phyloP scores from a whole-genome alignment of 2,797 vertebrate species.

The Argentina silus region DNA sequence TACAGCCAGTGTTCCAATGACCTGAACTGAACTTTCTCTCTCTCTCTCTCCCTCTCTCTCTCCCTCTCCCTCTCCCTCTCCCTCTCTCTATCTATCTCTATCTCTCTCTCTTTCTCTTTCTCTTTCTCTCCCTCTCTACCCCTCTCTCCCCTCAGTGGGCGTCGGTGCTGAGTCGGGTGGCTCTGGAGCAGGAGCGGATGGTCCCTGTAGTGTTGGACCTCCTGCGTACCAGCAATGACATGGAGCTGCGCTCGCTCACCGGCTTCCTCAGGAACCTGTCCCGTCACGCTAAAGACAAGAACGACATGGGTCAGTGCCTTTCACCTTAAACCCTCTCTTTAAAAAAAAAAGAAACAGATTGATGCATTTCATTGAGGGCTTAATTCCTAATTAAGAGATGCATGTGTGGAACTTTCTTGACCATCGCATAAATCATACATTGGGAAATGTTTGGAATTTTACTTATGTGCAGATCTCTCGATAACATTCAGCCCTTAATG shows the following conservation, averaged over 20 bases:
- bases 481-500: background rate
- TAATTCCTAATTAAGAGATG: too few relatives aligned
- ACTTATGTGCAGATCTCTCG: too few relatives aligned
- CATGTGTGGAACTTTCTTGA: too few relatives aligned
- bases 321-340: background rate
- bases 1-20: too few relatives aligned
- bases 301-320: constrained; percentile 85
- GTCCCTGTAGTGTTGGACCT: constrained; percentile 84
- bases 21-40: background rate
- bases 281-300: constrained; percentile 86
- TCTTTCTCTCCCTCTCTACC: background rate
- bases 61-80: background rate
- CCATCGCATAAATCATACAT: background rate
- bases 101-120: background rate
- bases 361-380: too few relatives aligned
- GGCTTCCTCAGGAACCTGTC: constrained; percentile 93
- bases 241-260: constrained; percentile 88
- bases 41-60: background rate
- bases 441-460: background rate
- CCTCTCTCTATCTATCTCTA: too few relatives aligned
- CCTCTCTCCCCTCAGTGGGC: constrained; percentile 84
- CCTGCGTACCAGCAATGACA: constrained; percentile 76
- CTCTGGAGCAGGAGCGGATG: constrained; percentile 87
- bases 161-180: constrained; percentile 83
- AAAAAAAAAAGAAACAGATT: too few relatives aligned